Evolutionary conservation across 1,140 invertebrate genomes (phyloP).

Genomic region (Apis laboriosa): DNA sequence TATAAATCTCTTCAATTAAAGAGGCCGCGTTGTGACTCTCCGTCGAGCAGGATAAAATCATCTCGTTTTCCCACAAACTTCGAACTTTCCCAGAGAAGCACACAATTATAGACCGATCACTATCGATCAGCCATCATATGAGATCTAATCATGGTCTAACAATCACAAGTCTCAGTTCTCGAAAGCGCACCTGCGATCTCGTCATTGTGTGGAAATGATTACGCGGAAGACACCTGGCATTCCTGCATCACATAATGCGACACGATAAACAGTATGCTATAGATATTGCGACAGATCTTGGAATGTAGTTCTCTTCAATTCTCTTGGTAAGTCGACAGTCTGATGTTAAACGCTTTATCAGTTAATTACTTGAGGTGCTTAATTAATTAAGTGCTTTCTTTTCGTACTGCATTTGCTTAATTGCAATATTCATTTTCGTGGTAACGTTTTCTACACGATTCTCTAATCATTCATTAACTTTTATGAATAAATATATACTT

Average conservation of each 20-base stretch:
- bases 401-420: constrained; percentile 56
- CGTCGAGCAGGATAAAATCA: constrained; percentile 17
- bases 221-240: constrained; percentile 55
- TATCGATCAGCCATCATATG: constrained; percentile 35
- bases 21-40: constrained; percentile 17
- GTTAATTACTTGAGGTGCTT: constrained; percentile 58
- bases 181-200: constrained; percentile 30
- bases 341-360: constrained; percentile 50
- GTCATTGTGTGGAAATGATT: constrained; percentile 62
- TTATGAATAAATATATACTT: background rate
- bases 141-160: constrained; percentile 38
- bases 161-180: constrained; percentile 16
- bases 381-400: constrained; percentile 60
- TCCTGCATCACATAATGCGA: constrained; percentile 36
- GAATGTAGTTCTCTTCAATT: constrained; percentile 39
- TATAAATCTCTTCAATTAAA: constrained; percentile 26
- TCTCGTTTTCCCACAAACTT: constrained; percentile 40
- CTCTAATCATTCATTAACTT: constrained; percentile 1
- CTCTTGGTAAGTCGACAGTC: background rate
- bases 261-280: constrained; percentile 9
- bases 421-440: constrained; percentile 24
- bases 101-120: constrained; percentile 4
- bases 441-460: constrained; percentile 48
- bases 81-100: constrained; percentile 36
- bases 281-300: constrained; percentile 11